Evolutionary conservation across 2,888 invertebrate species (phyloP).

Genomic region (Monochamus alternatus): DNA sequence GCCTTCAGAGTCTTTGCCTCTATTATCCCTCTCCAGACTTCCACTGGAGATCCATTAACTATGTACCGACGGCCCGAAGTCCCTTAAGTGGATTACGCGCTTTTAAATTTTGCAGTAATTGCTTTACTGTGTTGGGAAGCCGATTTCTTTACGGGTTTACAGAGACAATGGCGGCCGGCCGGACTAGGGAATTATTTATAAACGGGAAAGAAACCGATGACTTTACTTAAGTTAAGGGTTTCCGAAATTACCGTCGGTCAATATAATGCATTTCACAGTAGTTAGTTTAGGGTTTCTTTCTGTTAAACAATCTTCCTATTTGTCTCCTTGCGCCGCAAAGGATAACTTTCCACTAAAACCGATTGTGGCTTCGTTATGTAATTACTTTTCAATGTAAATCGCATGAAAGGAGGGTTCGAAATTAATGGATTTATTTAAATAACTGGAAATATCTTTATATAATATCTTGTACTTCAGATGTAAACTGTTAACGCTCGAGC

Average conservation of each 20-base stretch:
- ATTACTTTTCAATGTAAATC: not conserved
- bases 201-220: slow-evolving; percentile 22
- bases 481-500: no score
- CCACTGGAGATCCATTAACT: slow-evolving; percentile 61
- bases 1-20: slow-evolving; percentile 25
- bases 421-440: slow-evolving; percentile 2
- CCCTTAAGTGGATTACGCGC: slow-evolving; percentile 66
- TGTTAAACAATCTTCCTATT: not conserved
- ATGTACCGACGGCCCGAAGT: slow-evolving; percentile 58
- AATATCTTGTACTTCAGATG: no score
- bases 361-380: slow-evolving; percentile 4
- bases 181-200: slow-evolving; percentile 35
- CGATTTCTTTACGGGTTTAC: slow-evolving; percentile 51
- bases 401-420: not conserved
- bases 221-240: slow-evolving; percentile 25
- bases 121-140: slow-evolving; percentile 54
- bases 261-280: slow-evolving; percentile 35
- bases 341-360: not conserved
- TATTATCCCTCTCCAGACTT: slow-evolving; percentile 42
- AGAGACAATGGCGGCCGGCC: slow-evolving; percentile 44
- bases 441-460: not conserved
- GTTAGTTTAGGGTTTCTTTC: slow-evolving; percentile 12
- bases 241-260: slow-evolving; percentile 29
- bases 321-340: not conserved
- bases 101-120: slow-evolving; percentile 66